Evolutionary conservation across 2,888 invertebrate species (phyloP).

Genomic region (Desoria tigrina): DNA sequence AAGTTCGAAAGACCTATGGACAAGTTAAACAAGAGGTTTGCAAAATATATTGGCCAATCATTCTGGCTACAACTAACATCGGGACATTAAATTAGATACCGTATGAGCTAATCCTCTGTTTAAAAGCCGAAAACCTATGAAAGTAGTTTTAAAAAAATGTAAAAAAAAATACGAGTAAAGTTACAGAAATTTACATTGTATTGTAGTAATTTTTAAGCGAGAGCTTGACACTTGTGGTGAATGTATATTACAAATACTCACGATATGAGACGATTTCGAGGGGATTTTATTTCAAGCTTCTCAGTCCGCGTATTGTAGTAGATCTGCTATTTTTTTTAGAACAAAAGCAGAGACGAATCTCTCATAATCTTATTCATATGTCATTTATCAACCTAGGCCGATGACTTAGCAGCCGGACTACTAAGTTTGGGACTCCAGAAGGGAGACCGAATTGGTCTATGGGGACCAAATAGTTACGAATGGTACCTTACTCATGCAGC

Average conservation of each 20-base stretch:
- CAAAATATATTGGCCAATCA: neutral
- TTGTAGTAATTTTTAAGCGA: too few species aligned
- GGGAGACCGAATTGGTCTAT: constrained; percentile 76
- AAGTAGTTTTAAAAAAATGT: too few species aligned
- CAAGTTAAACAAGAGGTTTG: constrained; percentile 59
- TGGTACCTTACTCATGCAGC: constrained; percentile 75
- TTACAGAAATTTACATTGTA: too few species aligned
- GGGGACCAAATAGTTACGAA: constrained; percentile 75
- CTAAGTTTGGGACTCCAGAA: constrained; percentile 67
- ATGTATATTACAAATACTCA: too few species aligned
- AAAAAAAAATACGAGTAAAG: too few species aligned
- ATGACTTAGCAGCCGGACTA: constrained; percentile 72
- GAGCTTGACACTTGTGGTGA: too few species aligned
- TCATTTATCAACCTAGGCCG: constrained; percentile 60
- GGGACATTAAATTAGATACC: too few species aligned
- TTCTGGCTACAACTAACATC: too few species aligned
- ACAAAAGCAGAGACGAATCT: neutral
- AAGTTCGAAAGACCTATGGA: constrained; percentile 60
- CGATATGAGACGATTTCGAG: too few species aligned
- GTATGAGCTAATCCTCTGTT: too few species aligned
- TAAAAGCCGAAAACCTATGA: too few species aligned
- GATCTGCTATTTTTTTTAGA: too few species aligned
- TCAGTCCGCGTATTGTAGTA: neutral
- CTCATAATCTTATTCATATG: neutral
- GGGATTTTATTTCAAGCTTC: neutral